Evolutionary conservation across 2,113 vertebrate species (phyloP), one percentile per base, ranked within the genome.

Genomic region (Ascaphus truei): DNA sequence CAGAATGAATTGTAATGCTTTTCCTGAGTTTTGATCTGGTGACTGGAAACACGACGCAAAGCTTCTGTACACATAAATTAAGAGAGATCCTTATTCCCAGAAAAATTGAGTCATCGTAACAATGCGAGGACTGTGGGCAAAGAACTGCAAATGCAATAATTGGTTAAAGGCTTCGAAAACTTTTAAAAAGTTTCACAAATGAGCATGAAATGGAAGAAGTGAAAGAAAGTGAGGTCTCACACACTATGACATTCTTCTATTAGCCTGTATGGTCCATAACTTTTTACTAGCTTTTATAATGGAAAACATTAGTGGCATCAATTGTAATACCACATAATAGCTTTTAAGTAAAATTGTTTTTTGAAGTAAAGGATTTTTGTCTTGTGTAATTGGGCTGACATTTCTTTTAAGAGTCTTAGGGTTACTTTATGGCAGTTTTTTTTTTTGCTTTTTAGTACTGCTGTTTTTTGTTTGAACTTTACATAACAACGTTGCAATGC

Each of bases 171-270:
- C 25, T 59, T 30, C 30, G 61, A 61, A 29, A 69, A 13, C 31
- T 69, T 52, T 39, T 37, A n/a, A 68, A 37, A 68, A 50, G 67
- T 69, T 69, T 47, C 57, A 60, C 29, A 69, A 68, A 51, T 60
- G 29, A 69, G 47, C 41, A 37, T 36, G 29, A 59, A 37, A 69
- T 50, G 66, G 56, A 60, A 69, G 50, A 10, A 69, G 39, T 39
- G 16, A 50, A 60, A 68, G 37, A 29, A 5, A 50, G 59, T 30
- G 27, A 13, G 61, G 52, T 22, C 51, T 4, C 4, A 12, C 41
- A 41, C 20, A 23, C 37, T 7, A 20, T 68, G 53, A 16, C 18
- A 59, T 68, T 50, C 36, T 59, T 39, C 41, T 20, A 29, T 29
- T 27, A 66, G 63, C 16, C 36, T 56, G 34, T 10, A 31, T 45